Base-by-base conservation (phyloP, 1,140 invertebrate species). In the Trichonephila clavipes region DNA sequence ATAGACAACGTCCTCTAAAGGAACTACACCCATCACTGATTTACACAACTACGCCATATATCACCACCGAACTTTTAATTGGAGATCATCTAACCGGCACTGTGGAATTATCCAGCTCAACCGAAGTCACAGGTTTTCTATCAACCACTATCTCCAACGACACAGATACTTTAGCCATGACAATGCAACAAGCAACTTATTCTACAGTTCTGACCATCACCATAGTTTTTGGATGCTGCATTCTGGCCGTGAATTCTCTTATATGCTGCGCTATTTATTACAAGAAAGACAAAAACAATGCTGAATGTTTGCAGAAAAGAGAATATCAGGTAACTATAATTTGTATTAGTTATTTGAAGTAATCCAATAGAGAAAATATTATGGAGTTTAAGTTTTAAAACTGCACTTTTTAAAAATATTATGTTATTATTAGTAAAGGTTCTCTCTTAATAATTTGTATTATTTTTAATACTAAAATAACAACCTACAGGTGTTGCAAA, bases 181-280 rank as follows among this genome's bases (percentile, higher is more conserved):
- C 95, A 7, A 90, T 95, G 51, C 95, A 95, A 72, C 90, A 95
- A 5, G 95, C 98, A 95, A 98, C 0, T 24, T 18, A 24, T 14
- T 24, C 19, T 14, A 51, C 51, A 10, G 51, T 64, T 21, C 96
- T 99, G 1, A 98, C 98, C n/a, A 97, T 99, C 5, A 99, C 98
- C 0, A 98, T 99, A 89, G 98, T 98, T 0, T 98, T 99, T 3
- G 99, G 99, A 0, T 98, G 98, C 95, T 97, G 98, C 77, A 96
- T 99, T 12, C 96, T 99, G 6, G 96, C 99, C 14, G 96, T 99
- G 3, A 99, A 99, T 95, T 97, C 99, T 12, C 96, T 99, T 1
- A 98, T 99, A 87, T 99, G 99, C 95, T 98, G 98, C 62, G 98
- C 59, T 12, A 98, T 99, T 69, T 99, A 99, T 95, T 98, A 99